Conservation (phyloP, 92 coral and sea anemone species). For the Epizoanthus stellaris region DNA sequence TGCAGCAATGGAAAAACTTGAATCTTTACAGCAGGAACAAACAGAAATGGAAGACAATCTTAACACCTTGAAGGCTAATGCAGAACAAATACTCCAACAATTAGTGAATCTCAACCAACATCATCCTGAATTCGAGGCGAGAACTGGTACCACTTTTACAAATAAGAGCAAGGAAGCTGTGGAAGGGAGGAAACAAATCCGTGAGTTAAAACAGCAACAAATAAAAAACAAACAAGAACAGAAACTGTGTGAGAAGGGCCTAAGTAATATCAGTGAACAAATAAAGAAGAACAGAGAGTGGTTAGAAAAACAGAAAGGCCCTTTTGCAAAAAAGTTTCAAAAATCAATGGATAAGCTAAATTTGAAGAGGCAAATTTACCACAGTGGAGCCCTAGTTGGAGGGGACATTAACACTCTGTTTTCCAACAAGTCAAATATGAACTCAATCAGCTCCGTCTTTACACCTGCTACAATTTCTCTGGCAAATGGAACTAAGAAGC, state of each 20-base stretch:
- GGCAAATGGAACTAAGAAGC: neutral
- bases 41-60: neutral
- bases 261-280: neutral
- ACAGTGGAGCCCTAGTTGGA: neutral
- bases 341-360: neutral
- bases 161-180: neutral
- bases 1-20: constrained; percentile 25
- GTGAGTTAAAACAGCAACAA: constrained; percentile 2
- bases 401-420: neutral
- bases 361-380: constrained; percentile 1
- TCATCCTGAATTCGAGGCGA: constrained; percentile 21
- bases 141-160: neutral
- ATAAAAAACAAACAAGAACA: neutral
- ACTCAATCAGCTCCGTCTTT: neutral
- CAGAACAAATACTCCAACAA: neutral
- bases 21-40: neutral
- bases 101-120: neutral
- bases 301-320: neutral
- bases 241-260: neutral
- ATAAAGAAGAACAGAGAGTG: neutral
- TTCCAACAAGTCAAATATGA: neutral
- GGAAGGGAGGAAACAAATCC: neutral
- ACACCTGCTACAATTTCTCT: neutral
- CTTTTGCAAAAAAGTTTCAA: neutral
- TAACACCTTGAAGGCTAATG: neutral